These are phyloP conservation scores for Saxidomus purpurata DNA, from an alignment of 1,140 invertebrate genomes.

Conservation along the genomic window DNA sequence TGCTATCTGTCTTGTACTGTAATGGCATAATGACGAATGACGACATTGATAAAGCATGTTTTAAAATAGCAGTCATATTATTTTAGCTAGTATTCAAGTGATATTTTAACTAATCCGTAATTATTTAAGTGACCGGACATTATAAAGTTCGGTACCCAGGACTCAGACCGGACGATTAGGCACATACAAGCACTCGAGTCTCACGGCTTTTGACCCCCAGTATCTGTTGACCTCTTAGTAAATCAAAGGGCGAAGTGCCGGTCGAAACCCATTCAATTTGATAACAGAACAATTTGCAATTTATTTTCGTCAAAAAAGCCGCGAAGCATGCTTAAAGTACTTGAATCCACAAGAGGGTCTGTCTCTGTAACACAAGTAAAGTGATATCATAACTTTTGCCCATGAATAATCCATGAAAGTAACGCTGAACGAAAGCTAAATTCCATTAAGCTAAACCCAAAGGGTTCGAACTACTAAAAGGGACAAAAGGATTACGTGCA, in stretches of 20 bases:
- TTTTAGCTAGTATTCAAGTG: no score
- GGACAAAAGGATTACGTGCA: slow-evolving; percentile 12
- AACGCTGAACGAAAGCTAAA: neutral
- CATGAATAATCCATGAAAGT: slow-evolving; percentile 13
- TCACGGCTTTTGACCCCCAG: neutral
- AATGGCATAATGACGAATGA: no score
- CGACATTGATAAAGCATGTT: no score
- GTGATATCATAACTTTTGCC: slow-evolving; percentile 7
- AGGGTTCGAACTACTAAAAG: neutral
- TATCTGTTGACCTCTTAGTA: neutral
- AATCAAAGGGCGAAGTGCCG: neutral
- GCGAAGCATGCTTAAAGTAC: neutral
- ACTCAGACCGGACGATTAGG: neutral
- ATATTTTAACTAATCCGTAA: no score
- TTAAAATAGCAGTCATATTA: no score
- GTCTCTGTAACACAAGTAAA: neutral
- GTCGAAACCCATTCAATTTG: neutral
- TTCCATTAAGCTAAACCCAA: slow-evolving; percentile 4
- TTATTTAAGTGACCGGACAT: no score
- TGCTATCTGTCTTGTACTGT: no score
- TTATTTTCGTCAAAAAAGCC: neutral
- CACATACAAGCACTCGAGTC: neutral
- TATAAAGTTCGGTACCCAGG: neutral
- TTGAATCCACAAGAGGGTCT: neutral
- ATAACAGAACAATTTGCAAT: neutral